Evolutionary conservation across 2,888 invertebrate species (phyloP).

Genomic region (Agrochola lota): DNA sequence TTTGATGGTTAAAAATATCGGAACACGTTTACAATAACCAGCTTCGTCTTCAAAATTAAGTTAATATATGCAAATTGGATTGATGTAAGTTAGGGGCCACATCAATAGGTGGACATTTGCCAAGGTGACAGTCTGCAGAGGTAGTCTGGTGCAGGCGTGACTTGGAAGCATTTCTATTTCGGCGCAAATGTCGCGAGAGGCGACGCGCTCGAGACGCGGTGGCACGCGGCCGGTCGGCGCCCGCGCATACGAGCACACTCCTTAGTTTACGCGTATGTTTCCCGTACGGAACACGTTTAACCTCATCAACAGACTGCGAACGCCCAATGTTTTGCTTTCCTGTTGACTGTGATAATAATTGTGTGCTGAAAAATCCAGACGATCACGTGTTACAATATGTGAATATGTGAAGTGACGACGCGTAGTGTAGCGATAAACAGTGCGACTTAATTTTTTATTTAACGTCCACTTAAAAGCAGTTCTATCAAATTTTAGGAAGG

Average conservation of each 20-base stretch:
- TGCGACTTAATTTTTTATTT: slow-evolving; percentile 17
- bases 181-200: slow-evolving; percentile 79
- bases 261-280: slow-evolving; percentile 84
- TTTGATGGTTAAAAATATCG: neutral
- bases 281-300: slow-evolving; percentile 79
- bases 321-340: slow-evolving; percentile 59
- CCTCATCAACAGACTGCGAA: slow-evolving; percentile 65
- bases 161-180: slow-evolving; percentile 85
- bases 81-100: slow-evolving; percentile 7
- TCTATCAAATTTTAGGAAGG: slow-evolving; percentile 29
- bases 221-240: slow-evolving; percentile 75
- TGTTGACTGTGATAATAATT: slow-evolving; percentile 51
- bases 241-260: slow-evolving; percentile 76
- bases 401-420: slow-evolving; percentile 53
- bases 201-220: slow-evolving; percentile 72
- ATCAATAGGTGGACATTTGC: slow-evolving; percentile 38
- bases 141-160: slow-evolving; percentile 69
- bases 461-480: slow-evolving; percentile 32
- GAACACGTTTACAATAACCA: slow-evolving; percentile 1
- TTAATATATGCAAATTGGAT: slow-evolving; percentile 32
- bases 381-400: slow-evolving; percentile 39
- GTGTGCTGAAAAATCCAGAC: slow-evolving; percentile 48
- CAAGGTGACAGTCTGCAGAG: slow-evolving; percentile 66
- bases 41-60: neutral
- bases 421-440: slow-evolving; percentile 22